These are phyloP conservation scores for Brotula barbata DNA, from an alignment of 2,797 vertebrate species.

Conservation along the genomic window DNA sequence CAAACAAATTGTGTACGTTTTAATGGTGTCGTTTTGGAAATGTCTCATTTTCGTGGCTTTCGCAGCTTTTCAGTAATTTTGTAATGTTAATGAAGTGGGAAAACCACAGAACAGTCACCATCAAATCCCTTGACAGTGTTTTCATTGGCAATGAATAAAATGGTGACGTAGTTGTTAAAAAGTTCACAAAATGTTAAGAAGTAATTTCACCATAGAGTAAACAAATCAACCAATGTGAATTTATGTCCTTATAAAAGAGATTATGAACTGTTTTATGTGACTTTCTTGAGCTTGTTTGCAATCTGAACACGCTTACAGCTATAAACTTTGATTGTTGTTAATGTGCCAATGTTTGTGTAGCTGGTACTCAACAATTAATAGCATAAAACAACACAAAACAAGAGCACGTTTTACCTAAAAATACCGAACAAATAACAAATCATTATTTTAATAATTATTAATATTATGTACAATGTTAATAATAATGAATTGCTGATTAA, in stretches of 20 bases:
- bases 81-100: conserved; percentile 2
- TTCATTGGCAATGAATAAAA: conserved; percentile 3
- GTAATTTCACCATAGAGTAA: neutral
- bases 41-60: conserved; percentile 16
- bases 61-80: neutral
- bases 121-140: conserved; percentile 10
- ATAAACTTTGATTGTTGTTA: no score
- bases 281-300: neutral
- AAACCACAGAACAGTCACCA: conserved; percentile 10
- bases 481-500: no score
- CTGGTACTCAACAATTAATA: no score
- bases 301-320: no score
- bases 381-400: no score
- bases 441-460: no score
- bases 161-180: neutral
- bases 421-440: no score
- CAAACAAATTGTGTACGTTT: neutral
- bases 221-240: neutral
- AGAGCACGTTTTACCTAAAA: no score
- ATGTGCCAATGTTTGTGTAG: no score
- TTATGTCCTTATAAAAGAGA: conserved; percentile 2
- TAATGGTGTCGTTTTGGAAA: conserved; percentile 1
- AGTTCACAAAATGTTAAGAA: neutral
- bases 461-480: no score
- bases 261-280: neutral